phyloP scores from a whole-genome alignment of 2,797 vertebrate species.

The Linurgus olivaceus region DNA sequence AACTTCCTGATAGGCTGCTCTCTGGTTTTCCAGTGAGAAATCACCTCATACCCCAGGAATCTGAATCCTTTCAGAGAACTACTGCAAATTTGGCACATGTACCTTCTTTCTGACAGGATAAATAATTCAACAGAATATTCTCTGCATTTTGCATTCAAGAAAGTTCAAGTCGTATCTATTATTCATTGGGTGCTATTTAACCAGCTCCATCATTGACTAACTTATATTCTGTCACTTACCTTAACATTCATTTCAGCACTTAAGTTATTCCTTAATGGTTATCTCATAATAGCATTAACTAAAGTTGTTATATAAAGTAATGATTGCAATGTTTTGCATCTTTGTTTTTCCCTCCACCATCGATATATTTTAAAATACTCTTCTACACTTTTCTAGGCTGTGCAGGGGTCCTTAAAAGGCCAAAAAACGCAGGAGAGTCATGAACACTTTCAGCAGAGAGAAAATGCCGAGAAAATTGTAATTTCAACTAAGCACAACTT shows the following conservation, averaged over 20 bases:
- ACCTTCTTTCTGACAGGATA: neutral
- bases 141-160: conserved; percentile 21
- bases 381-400: neutral
- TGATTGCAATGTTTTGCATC: neutral
- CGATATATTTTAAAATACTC: neutral
- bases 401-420: neutral
- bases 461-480: neutral
- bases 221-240: neutral
- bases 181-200: conserved; percentile 46
- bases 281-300: neutral
- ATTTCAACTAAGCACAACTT: neutral
- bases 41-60: neutral
- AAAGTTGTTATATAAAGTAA: neutral
- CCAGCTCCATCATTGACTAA: neutral
- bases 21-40: neutral
- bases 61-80: neutral
- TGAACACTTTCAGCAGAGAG: neutral
- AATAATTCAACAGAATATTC: conserved; percentile 43
- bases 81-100: neutral
- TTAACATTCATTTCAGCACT: neutral
- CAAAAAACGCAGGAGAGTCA: neutral
- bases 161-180: conserved; percentile 31
- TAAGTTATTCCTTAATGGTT: neutral
- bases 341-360: neutral
- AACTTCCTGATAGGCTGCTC: neutral